These are phyloP conservation scores for Entomobrya multifasciata DNA, from an alignment of 2,888 invertebrate genomes.

Conservation along the genomic window DNA sequence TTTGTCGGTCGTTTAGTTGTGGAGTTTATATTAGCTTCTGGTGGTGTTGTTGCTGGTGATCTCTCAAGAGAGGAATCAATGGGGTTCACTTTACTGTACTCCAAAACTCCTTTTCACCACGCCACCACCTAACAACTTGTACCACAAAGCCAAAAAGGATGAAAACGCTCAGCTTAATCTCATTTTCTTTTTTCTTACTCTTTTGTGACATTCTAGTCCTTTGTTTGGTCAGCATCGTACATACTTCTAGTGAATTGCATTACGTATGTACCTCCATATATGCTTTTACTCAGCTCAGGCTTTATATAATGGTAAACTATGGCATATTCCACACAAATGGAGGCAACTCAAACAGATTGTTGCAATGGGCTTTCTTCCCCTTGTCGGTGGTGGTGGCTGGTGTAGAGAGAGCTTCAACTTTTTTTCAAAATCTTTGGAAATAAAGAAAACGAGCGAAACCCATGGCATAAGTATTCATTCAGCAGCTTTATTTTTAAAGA, in stretches of 20 bases:
- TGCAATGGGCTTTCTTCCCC: slow-evolving; percentile 64
- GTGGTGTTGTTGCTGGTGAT: slow-evolving; percentile 30
- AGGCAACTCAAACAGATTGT: slow-evolving; percentile 70
- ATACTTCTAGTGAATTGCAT: neutral
- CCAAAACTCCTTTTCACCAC: neutral
- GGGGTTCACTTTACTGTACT: slow-evolving; percentile 40
- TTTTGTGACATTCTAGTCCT: neutral
- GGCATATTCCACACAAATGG: slow-evolving; percentile 80
- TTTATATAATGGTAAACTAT: slow-evolving; percentile 76
- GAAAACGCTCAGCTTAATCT: slow-evolving; percentile 74
- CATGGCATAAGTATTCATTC: slow-evolving; percentile 63
- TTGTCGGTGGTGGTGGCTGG: neutral
- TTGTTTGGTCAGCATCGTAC: slow-evolving; percentile 36
- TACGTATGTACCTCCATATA: slow-evolving; percentile 1
- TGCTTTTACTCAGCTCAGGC: slow-evolving; percentile 46
- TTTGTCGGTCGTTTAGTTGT: neutral
- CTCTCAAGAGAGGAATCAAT: slow-evolving; percentile 73
- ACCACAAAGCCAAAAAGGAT: slow-evolving; percentile 21
- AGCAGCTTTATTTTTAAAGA: slow-evolving; percentile 55
- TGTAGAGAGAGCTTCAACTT: neutral
- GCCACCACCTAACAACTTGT: neutral
- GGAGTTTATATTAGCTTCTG: slow-evolving; percentile 36
- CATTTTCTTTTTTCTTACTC: slow-evolving; percentile 53
- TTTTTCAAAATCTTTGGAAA: neutral
- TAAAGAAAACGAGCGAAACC: slow-evolving; percentile 14